phyloP scores from a whole-genome alignment of 2,888 invertebrate genomes.

The Ochropleura leucogaster region DNA sequence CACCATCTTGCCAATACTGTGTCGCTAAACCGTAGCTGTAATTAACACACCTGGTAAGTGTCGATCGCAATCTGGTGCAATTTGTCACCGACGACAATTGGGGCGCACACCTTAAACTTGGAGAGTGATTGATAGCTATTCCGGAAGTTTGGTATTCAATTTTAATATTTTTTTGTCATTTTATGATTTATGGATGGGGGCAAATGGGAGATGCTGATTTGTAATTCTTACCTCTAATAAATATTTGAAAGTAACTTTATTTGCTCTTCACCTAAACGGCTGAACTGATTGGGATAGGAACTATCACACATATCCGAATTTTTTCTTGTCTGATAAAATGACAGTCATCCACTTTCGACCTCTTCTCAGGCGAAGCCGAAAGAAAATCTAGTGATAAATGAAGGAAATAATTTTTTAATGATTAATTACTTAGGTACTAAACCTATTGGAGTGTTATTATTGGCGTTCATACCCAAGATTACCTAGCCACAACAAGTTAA shows the following conservation, averaged over 20 bases:
- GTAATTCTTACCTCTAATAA: not conserved
- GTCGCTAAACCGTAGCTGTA: slow-evolving; percentile 19
- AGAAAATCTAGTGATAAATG: not conserved
- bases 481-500: slow-evolving; percentile 9
- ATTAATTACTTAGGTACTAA: slow-evolving; percentile 5
- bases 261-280: not conserved
- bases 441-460: not conserved
- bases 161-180: slow-evolving; percentile 8
- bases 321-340: not conserved
- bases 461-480: not conserved
- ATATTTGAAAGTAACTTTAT: not conserved
- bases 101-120: slow-evolving; percentile 60
- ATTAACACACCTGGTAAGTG: slow-evolving; percentile 50
- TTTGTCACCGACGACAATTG: slow-evolving; percentile 65
- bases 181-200: not conserved
- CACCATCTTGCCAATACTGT: slow-evolving; percentile 12
- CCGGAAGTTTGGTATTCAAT: slow-evolving; percentile 35
- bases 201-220: not conserved
- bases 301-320: not conserved
- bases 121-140: slow-evolving; percentile 44
- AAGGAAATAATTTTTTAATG: not conserved
- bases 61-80: slow-evolving; percentile 60
- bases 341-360: not conserved
- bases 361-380: not conserved
- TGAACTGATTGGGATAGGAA: not conserved